Conservation (phyloP, 1,140 invertebrate genomes). For the Halesus radiatus region DNA sequence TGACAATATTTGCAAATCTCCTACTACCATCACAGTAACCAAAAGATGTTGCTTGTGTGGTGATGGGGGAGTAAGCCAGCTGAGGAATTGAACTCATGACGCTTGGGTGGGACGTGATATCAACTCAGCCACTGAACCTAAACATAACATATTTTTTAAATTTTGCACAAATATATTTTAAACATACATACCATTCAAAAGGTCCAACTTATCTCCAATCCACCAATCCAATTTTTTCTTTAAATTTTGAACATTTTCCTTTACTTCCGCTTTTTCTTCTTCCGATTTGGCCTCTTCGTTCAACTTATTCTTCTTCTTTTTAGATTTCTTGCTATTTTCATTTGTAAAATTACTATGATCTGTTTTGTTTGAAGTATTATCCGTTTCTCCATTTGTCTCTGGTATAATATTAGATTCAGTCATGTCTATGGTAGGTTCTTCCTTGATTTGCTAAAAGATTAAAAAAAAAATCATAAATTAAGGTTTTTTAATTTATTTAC, state of each 20-base stretch:
- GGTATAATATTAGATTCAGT: neutral
- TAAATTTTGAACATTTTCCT: constrained; percentile 40
- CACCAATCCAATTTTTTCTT: constrained; percentile 55
- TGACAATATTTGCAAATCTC: too few species aligned
- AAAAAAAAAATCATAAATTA: too few species aligned
- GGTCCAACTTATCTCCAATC: constrained; percentile 65
- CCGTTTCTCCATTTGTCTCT: neutral
- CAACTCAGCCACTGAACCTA: too few species aligned
- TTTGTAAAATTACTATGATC: neutral
- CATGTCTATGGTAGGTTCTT: neutral
- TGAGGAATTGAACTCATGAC: too few species aligned
- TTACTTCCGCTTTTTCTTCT: constrained; percentile 53
- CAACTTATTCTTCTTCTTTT: neutral
- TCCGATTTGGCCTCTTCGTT: neutral
- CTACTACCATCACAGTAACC: too few species aligned
- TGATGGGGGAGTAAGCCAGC: too few species aligned
- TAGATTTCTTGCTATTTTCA: neutral
- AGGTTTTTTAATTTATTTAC: too few species aligned
- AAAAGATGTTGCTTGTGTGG: too few species aligned
- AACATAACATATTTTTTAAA: too few species aligned
- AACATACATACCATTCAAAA: constrained; percentile 66
- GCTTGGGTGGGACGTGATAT: too few species aligned
- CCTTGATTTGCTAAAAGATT: constrained; percentile 5
- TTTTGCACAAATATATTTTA: too few species aligned
- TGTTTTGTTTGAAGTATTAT: neutral